A percentile compares a stretch with the other conserved stretches of the same genome.
Conservation (phyloP, 2,888 invertebrate species). For the Glaucopsyche alexis region DNA sequence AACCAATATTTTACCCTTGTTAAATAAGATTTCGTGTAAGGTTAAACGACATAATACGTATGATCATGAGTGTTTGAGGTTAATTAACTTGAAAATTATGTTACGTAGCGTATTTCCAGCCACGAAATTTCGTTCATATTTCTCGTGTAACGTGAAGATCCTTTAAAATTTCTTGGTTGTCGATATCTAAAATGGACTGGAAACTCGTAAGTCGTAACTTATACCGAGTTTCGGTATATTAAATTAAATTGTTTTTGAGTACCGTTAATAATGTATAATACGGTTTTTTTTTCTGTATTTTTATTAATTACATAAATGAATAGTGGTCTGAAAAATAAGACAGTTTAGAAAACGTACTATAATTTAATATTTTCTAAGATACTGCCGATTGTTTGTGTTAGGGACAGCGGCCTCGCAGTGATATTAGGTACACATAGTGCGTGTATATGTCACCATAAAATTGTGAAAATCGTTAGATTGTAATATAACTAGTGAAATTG, state of each 20-base stretch:
- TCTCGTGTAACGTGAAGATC: conserved; percentile 4
- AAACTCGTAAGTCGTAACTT: background rate
- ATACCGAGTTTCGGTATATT: background rate
- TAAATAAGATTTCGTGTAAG: background rate
- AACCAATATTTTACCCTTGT: background rate
- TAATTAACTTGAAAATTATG: conserved; percentile 13
- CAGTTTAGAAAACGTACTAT: too few species aligned
- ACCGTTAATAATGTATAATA: too few species aligned
- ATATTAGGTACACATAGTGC: too few species aligned
- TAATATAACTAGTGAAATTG: too few species aligned
- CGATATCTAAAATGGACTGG: background rate
- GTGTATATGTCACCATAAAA: too few species aligned
- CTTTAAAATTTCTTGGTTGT: background rate
- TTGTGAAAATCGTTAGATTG: too few species aligned
- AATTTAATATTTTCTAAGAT: too few species aligned
- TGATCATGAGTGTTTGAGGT: background rate
- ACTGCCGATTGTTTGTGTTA: too few species aligned
- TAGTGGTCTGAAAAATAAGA: too few species aligned
- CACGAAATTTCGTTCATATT: conserved; percentile 17
- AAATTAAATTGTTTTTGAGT: background rate
- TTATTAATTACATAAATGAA: too few species aligned
- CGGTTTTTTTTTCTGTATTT: too few species aligned
- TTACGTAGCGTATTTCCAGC: background rate
- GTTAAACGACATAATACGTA: conserved; percentile 5
- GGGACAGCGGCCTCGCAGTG: too few species aligned